These are phyloP conservation scores for Cydia strobilella DNA, from an alignment of 1,140 invertebrate species.

Conservation along the genomic window DNA sequence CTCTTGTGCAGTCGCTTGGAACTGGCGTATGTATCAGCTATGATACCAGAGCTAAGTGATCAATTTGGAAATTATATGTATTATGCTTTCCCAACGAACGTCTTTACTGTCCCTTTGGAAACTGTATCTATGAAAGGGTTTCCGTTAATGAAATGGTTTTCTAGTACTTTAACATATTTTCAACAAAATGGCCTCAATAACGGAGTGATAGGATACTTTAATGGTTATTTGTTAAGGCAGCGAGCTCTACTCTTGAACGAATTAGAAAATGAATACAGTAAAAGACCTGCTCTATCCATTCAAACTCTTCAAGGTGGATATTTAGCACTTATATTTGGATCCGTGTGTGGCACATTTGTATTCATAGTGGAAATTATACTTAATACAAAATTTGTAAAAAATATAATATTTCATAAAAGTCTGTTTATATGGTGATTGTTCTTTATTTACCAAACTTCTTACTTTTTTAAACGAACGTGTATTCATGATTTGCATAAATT, in stretches of 20 bases:
- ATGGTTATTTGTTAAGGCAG: slow-evolving; percentile 40
- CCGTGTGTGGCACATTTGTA: slow-evolving; percentile 48
- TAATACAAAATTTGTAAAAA: slow-evolving; percentile 36
- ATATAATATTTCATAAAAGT: not conserved
- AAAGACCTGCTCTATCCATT: slow-evolving; percentile 67
- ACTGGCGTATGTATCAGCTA: slow-evolving; percentile 62
- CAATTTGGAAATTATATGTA: slow-evolving; percentile 58
- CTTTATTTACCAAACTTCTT: slow-evolving; percentile 6
- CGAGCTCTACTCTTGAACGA: slow-evolving; percentile 42
- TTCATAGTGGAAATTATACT: slow-evolving; percentile 54
- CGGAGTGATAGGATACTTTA: slow-evolving; percentile 53
- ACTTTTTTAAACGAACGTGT: slow-evolving; percentile 4
- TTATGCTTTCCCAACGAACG: slow-evolving; percentile 65
- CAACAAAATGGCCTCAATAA: slow-evolving; percentile 70
- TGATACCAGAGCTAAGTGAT: slow-evolving; percentile 62
- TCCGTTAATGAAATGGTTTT: slow-evolving; percentile 74
- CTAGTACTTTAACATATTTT: slow-evolving; percentile 64
- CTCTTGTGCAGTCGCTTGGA: slow-evolving; percentile 62
- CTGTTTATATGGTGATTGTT: slow-evolving; percentile 6
- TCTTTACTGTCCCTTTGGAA: slow-evolving; percentile 78
- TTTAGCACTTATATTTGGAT: slow-evolving; percentile 66
- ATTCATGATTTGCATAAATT: slow-evolving; percentile 13
- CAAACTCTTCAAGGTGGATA: slow-evolving; percentile 79
- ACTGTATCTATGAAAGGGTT: slow-evolving; percentile 78
- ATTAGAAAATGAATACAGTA: slow-evolving; percentile 36